These are phyloP conservation scores for Gavialis gangeticus DNA, from an alignment of 2,113 vertebrate species.

Conservation along the genomic window DNA sequence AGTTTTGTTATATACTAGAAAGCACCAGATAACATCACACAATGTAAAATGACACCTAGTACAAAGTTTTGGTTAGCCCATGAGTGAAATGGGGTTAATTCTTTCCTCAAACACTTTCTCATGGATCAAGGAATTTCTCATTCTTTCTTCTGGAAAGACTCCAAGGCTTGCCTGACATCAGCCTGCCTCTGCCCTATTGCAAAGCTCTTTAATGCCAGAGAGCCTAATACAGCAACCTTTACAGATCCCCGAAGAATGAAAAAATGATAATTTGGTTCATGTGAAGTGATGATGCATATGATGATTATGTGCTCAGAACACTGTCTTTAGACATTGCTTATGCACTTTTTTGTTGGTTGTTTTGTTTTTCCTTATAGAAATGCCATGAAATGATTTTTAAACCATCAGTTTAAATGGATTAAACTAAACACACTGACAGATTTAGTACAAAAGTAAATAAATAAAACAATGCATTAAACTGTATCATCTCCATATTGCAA, in stretches of 20 bases:
- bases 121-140: background rate
- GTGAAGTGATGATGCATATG: background rate
- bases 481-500: rapidly evolving
- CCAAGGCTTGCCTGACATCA: background rate
- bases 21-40: background rate
- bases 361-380: background rate
- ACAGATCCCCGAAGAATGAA: background rate
- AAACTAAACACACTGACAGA: background rate
- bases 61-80: background rate
- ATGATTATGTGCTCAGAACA: background rate
- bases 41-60: background rate
- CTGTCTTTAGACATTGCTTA: background rate
- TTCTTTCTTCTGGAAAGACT: background rate
- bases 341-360: background rate
- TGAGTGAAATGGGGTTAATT: background rate
- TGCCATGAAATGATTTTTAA: background rate
- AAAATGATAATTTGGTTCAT: background rate
- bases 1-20: background rate
- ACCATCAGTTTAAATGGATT: background rate
- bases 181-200: background rate
- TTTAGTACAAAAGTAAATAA: background rate
- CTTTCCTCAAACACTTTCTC: background rate
- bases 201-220: background rate
- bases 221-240: background rate
- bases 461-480: background rate